phyloP scores from a whole-genome alignment of 2,797 vertebrate genomes.

The Hydrocynus forskahlii region DNA sequence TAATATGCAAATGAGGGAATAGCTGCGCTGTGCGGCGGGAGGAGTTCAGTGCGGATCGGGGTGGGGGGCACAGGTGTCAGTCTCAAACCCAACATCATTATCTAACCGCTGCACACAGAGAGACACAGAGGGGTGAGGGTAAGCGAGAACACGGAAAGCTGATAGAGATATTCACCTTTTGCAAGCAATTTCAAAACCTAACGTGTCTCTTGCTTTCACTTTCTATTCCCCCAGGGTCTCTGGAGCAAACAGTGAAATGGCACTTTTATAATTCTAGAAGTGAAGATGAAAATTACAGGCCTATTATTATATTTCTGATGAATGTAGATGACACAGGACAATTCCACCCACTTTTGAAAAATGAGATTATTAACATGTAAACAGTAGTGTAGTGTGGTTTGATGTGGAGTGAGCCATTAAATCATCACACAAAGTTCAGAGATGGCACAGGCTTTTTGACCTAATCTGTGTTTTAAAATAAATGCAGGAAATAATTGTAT shows the following conservation, averaged over 20 bases:
- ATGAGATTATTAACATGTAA: neutral
- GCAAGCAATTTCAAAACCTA: neutral
- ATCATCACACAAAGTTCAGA: no score
- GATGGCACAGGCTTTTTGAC: no score
- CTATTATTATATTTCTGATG: neutral
- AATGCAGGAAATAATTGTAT: no score
- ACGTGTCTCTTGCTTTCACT: neutral
- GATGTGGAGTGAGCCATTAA: neutral
- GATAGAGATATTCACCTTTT: neutral
- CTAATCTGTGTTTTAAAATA: no score
- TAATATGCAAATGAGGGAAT: slow-evolving; percentile 81
- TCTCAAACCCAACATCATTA: slow-evolving; percentile 17
- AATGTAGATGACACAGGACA: neutral
- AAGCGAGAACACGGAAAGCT: neutral
- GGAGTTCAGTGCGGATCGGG: slow-evolving; percentile 67
- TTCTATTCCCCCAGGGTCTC: neutral
- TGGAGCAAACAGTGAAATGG: neutral
- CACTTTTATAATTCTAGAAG: neutral
- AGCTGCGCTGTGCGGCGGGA: slow-evolving; percentile 68
- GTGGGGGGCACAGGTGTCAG: slow-evolving; percentile 48
- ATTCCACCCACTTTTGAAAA: neutral
- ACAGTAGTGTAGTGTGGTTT: neutral
- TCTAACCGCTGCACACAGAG: slow-evolving; percentile 8
- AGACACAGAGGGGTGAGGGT: neutral
- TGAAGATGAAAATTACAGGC: neutral